Base-by-base conservation (phyloP, 2,797 vertebrate genomes). In the Phoxinus dragarum region DNA sequence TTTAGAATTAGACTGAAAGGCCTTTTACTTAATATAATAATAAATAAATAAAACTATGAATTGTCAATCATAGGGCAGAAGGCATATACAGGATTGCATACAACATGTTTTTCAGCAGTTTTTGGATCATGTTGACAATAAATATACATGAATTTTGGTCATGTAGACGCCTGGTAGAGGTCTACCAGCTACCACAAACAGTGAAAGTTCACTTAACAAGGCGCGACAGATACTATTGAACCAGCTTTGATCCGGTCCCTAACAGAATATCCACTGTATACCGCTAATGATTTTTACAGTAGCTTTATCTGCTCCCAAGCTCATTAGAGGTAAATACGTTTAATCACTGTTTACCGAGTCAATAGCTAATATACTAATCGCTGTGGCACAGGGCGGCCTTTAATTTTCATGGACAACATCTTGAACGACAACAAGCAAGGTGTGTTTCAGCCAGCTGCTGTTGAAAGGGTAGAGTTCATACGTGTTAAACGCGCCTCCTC, bases 291-390 rank as follows among this genome's bases (percentile, higher is more conserved):
- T 90, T 89, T 88, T 82, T 88, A 90, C 88, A 88, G 88, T 86
- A 86, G 84, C 80, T 75, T 84, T 78, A 66, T 85, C 78, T 68
- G 59, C 88, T 89, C 82, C n/a, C 71, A 66, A 82, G 77, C 89
- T 93, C 91, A 94, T 94, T 92, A 93, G 91, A 90, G 84, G 87
- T 86, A 92, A 93, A 92, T 93, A 91, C 92, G 91, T 94, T 93
- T 92, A 94, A 94, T 92, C 90, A 92, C 90, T 93, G 91, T 94
- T 94, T 94, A 93, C 90, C 81, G 81, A 92, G 92, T 94, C 92
- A 90, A 92, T 93, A 91, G 89, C 85, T 88, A 92, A 90, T 74
- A 80, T 40, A 92, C 90, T 93, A 93, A 94, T 94, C 89, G 88
- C 88, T 90, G 88, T 82, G 69, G 83, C 86, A 84, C 72, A 85